phyloP scores from a whole-genome alignment of 2,113 vertebrate species.

The Cricetomys ansorgei region DNA sequence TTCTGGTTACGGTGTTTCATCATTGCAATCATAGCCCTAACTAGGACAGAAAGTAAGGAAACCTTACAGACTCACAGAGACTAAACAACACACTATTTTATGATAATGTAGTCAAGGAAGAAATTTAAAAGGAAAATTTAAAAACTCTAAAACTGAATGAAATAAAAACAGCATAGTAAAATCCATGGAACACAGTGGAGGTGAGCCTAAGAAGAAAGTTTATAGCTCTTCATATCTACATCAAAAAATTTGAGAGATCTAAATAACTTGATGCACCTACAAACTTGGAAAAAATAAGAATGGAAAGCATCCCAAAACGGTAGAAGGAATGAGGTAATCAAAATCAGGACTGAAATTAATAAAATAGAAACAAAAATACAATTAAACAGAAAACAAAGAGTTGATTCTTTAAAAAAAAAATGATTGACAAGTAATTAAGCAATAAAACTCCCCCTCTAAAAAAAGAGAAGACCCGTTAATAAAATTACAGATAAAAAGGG shows the following conservation, averaged over 20 bases:
- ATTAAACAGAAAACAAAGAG: background rate
- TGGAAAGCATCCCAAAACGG: background rate
- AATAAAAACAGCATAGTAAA: background rate
- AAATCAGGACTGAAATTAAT: background rate
- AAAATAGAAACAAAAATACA: background rate
- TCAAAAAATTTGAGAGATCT: background rate
- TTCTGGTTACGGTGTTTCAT: background rate
- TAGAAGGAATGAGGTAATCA: background rate
- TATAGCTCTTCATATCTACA: background rate
- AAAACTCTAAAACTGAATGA: background rate
- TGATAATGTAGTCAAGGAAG: background rate
- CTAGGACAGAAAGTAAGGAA: background rate
- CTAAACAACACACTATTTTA: background rate
- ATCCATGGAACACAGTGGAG: background rate
- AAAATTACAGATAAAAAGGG: background rate
- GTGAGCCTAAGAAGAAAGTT: background rate
- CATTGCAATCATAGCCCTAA: background rate
- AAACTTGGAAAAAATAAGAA: background rate
- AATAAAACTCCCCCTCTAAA: background rate
- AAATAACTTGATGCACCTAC: background rate
- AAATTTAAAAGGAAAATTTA: too few species aligned
- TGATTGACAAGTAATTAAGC: background rate
- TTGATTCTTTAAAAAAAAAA: background rate
- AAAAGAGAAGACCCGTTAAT: background rate
- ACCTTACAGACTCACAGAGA: background rate